These are phyloP conservation scores for Lasioglossum zephyrum DNA, from an alignment of 2,888 invertebrate genomes.

Conservation along the genomic window DNA sequence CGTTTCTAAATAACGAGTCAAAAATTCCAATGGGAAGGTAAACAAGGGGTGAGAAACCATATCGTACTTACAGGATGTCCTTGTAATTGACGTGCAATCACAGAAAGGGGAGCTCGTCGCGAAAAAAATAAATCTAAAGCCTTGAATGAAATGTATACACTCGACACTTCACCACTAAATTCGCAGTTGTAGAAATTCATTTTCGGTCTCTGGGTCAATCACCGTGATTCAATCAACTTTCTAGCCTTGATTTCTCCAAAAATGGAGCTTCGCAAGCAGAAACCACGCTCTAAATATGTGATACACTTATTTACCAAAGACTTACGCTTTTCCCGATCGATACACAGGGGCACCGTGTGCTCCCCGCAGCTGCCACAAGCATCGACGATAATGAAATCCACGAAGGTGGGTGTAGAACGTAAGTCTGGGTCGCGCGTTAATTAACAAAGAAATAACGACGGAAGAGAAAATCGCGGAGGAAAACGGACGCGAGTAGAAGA, in stretches of 20 bases:
- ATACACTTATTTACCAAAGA: neutral
- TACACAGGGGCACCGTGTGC: neutral
- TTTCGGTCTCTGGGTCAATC: neutral
- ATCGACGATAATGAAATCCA: slow-evolving; percentile 12
- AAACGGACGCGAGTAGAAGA: neutral
- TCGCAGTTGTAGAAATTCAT: neutral
- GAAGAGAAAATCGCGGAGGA: neutral
- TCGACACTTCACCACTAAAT: neutral
- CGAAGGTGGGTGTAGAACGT: neutral
- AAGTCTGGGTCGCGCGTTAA: slow-evolving; percentile 45
- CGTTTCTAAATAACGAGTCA: slow-evolving; percentile 6
- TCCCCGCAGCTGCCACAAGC: neutral
- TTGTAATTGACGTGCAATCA: neutral
- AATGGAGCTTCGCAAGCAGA: neutral
- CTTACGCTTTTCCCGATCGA: neutral
- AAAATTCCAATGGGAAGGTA: neutral
- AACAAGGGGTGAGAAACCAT: neutral
- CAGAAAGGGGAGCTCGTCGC: neutral
- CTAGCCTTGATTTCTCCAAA: neutral
- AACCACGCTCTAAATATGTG: neutral
- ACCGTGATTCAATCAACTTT: neutral
- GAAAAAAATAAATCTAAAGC: neutral
- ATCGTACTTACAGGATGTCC: neutral
- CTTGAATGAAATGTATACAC: neutral
- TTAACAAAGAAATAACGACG: slow-evolving; percentile 48